Conservation (phyloP, 2,888 invertebrate genomes). For the Amphimallon solstitiale region DNA sequence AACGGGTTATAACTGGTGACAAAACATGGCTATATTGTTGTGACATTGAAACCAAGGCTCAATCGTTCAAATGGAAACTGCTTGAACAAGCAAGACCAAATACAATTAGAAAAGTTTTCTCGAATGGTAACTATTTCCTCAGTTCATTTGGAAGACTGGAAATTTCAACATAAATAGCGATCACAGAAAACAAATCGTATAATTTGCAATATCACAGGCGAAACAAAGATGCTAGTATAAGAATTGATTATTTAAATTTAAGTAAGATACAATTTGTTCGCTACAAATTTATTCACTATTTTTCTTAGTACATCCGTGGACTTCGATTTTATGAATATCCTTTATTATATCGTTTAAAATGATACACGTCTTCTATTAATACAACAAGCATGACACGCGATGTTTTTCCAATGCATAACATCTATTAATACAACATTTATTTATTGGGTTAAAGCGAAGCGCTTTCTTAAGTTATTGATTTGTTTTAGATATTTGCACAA, state of each 20-base stretch:
- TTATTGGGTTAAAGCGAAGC: conserved; percentile 24
- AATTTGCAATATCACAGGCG: neutral
- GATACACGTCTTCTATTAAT: conserved; percentile 25
- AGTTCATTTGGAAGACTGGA: too few species aligned
- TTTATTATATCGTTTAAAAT: neutral
- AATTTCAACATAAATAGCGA: too few species aligned
- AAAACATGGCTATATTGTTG: too few species aligned
- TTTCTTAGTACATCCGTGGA: neutral
- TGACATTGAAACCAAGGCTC: too few species aligned
- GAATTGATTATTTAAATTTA: too few species aligned
- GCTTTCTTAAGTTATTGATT: conserved; percentile 14
- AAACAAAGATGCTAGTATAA: neutral
- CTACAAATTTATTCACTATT: neutral
- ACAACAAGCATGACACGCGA: conserved; percentile 9
- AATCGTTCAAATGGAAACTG: too few species aligned
- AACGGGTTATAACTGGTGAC: too few species aligned
- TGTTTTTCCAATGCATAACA: conserved; percentile 1
- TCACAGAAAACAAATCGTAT: too few species aligned
- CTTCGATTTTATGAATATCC: neutral
- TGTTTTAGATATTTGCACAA: neutral
- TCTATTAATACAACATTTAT: conserved; percentile 19
- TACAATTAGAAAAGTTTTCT: too few species aligned
- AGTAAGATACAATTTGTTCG: too few species aligned
- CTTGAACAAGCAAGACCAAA: too few species aligned
- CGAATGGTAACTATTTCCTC: too few species aligned